Evolutionary conservation across 2,113 vertebrate species (phyloP).

Genomic region (Lanius collurio): DNA sequence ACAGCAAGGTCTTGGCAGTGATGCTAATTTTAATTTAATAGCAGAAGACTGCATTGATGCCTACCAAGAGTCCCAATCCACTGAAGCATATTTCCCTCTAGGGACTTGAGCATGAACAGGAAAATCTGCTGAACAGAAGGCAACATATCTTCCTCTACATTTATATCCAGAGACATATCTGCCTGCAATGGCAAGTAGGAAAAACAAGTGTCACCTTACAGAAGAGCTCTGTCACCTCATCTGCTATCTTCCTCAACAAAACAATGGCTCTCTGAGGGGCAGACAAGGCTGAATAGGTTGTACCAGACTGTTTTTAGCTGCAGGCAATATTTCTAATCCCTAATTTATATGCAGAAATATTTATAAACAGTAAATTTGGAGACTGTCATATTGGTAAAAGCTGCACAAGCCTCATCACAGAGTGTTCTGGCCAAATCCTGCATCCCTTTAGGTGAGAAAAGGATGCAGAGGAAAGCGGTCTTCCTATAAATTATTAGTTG

Average conservation of each 20-base stretch:
- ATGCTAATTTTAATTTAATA: neutral
- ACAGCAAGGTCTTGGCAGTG: neutral
- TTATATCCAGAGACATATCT: neutral
- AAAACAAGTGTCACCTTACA: neutral
- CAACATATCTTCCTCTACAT: neutral
- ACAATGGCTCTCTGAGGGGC: neutral
- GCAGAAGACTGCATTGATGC: neutral
- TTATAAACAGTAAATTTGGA: neutral
- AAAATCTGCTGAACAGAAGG: conserved; percentile 41
- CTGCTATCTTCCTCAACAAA: neutral
- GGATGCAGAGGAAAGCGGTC: neutral
- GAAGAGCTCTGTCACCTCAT: conserved; percentile 9
- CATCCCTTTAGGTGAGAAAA: neutral
- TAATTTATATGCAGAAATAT: conserved; percentile 43
- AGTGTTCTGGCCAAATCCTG: neutral
- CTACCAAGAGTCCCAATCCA: neutral
- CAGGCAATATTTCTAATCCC: conserved; percentile 20
- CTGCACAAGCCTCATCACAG: neutral
- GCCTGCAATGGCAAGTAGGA: neutral
- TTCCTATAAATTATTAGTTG: neutral
- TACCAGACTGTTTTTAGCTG: neutral
- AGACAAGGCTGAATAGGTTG: neutral
- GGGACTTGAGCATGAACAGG: neutral
- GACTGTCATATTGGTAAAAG: neutral
- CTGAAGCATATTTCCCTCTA: neutral